phyloP scores from a whole-genome alignment of 2,888 invertebrate species.

The Arctia plantaginis region DNA sequence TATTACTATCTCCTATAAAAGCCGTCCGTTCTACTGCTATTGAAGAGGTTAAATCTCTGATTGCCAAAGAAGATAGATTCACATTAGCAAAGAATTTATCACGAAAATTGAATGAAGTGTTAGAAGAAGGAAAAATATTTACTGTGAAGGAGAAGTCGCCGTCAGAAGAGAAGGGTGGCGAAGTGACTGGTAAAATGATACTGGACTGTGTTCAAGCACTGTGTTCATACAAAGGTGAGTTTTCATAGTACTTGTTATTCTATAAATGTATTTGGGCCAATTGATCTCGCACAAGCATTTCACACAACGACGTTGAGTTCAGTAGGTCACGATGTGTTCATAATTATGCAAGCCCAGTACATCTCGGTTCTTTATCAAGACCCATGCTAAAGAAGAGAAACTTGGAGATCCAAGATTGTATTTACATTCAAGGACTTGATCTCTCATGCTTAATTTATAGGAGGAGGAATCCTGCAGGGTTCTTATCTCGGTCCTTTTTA shows the following conservation, averaged over 20 bases:
- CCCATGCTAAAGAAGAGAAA: background rate
- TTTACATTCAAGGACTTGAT: background rate
- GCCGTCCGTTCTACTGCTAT: conserved; percentile 88
- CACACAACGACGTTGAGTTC: background rate
- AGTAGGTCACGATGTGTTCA: background rate
- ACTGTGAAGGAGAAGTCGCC: conserved; percentile 71
- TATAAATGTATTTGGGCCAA: background rate
- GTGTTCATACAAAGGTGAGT: conserved; percentile 81
- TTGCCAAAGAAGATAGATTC: conserved; percentile 87
- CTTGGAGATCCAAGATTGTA: background rate
- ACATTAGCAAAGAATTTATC: conserved; percentile 88
- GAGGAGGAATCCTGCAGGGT: background rate
- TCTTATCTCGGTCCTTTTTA: background rate
- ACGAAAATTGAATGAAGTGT: conserved; percentile 88
- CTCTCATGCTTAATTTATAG: background rate
- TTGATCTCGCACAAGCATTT: background rate
- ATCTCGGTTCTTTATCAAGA: too few relatives aligned
- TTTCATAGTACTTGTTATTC: background rate
- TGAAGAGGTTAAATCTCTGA: conserved; percentile 87
- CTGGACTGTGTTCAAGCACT: conserved; percentile 84
- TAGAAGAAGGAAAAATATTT: conserved; percentile 88
- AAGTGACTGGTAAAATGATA: conserved; percentile 85
- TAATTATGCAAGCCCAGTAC: background rate
- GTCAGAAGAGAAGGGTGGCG: conserved; percentile 72
- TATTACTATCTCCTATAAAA: conserved; percentile 88